These are phyloP conservation scores for Carposina sasakii DNA, from an alignment of 1,140 invertebrate species.

Conservation along the genomic window DNA sequence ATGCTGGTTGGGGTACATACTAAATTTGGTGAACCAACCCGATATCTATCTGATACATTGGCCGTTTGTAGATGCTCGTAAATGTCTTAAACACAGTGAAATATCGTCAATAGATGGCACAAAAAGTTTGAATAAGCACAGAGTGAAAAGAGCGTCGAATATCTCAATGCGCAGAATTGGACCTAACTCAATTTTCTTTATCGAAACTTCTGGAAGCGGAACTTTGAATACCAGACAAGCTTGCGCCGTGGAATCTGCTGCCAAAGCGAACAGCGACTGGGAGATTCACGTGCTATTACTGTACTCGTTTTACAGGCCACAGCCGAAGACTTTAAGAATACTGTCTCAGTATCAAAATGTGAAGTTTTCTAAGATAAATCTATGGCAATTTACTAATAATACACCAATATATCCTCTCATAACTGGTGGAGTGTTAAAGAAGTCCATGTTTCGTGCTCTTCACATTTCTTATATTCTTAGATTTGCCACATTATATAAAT, in stretches of 20 bases:
- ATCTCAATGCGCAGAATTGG: no score
- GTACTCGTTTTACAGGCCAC: slow-evolving; percentile 25
- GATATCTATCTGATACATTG: no score
- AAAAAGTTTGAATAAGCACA: no score
- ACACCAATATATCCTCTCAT: no score
- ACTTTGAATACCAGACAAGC: slow-evolving; percentile 64
- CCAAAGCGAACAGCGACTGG: slow-evolving; percentile 63
- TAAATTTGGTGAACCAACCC: no score
- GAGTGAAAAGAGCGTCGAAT: no score
- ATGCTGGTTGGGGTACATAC: no score
- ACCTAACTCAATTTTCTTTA: slow-evolving; percentile 74
- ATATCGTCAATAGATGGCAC: no score
- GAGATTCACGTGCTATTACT: slow-evolving; percentile 62
- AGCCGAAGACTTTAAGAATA: slow-evolving; percentile 4
- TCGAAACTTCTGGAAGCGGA: slow-evolving; percentile 67
- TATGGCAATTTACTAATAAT: slow-evolving; percentile 71
- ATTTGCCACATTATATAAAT: slow-evolving; percentile 83
- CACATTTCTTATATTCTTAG: slow-evolving; percentile 81
- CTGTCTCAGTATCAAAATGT: slow-evolving; percentile 74
- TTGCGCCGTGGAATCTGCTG: slow-evolving; percentile 74
- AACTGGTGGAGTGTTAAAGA: no score
- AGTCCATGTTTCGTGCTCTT: slow-evolving; percentile 74
- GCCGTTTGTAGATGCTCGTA: no score
- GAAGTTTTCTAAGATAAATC: slow-evolving; percentile 67
- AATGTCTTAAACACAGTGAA: no score